Conservation (phyloP, 2,888 invertebrate genomes). For the Ichneumoninae sp. region DNA sequence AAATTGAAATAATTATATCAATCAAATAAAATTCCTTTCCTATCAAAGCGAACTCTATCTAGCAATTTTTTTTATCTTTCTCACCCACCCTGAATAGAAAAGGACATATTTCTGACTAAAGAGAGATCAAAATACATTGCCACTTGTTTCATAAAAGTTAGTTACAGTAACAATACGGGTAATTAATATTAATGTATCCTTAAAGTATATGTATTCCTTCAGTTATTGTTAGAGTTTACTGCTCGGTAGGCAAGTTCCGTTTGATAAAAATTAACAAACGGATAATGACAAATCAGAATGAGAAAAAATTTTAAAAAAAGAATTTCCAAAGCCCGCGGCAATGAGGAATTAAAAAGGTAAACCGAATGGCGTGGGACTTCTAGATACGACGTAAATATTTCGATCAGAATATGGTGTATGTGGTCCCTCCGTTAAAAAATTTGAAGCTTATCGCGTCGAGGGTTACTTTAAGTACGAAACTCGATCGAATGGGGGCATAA, state of each 20-base stretch:
- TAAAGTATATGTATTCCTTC: conserved; percentile 72
- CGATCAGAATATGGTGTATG: conserved; percentile 50
- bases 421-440: conserved; percentile 65
- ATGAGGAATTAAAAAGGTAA: conserved; percentile 35
- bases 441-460: conserved; percentile 46
- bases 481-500: conserved; percentile 61
- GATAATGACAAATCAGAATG: conserved; percentile 76
- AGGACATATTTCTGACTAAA: conserved; percentile 89
- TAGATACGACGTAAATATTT: conserved; percentile 29
- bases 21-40: conserved; percentile 78
- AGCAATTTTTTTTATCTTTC: conserved; percentile 56
- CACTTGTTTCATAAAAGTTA: conserved; percentile 85
- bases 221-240: conserved; percentile 77
- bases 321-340: conserved; percentile 58
- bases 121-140: conserved; percentile 90
- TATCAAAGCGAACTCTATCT: conserved; percentile 76
- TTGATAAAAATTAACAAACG: conserved; percentile 58
- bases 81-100: conserved; percentile 81
- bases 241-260: conserved; percentile 80
- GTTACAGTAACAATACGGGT: conserved; percentile 82
- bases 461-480: conserved; percentile 73
- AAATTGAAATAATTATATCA: conserved; percentile 73
- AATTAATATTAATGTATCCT: conserved; percentile 80
- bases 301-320: conserved; percentile 68
- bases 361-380: conserved; percentile 48